Percentiles rank a stretch among this genome's conserved stretches.
Evolutionary conservation across 2,888 invertebrate genomes (phyloP).

Genomic region (Lapara coniferarum): DNA sequence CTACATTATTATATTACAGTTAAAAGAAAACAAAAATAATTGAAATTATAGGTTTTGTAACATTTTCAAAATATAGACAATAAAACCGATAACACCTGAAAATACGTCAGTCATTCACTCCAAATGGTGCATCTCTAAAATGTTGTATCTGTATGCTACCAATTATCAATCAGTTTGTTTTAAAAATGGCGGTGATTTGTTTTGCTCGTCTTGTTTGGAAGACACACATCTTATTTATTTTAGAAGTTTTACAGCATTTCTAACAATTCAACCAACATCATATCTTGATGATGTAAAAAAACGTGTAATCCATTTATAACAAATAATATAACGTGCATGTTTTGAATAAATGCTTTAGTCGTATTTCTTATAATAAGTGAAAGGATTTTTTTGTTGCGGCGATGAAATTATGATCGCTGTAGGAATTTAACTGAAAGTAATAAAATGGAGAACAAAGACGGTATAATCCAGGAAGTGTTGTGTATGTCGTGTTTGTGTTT

Average conservation of each 20-base stretch:
- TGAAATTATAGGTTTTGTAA: too few species aligned
- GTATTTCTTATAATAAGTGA: background rate
- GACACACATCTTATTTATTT: background rate
- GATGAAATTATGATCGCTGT: background rate
- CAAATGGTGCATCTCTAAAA: background rate
- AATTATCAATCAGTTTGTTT: background rate
- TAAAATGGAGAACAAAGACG: conserved; percentile 53
- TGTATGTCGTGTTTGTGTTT: conserved; percentile 71
- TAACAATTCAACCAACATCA: too few species aligned
- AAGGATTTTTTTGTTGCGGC: background rate
- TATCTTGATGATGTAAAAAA: too few species aligned
- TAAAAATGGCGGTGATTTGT: conserved; percentile 37
- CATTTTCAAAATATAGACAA: background rate
- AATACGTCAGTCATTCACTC: background rate
- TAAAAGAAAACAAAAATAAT: too few species aligned
- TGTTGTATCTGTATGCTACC: background rate
- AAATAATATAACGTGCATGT: too few species aligned
- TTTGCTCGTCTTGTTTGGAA: conserved; percentile 23
- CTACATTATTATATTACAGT: too few species aligned
- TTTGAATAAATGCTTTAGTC: too few species aligned
- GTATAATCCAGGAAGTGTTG: conserved; percentile 50
- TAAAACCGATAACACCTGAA: background rate
- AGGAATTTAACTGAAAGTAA: background rate
- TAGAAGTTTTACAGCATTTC: background rate
- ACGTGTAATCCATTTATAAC: too few species aligned